These are phyloP conservation scores for Strix uralensis DNA, from an alignment of 2,113 vertebrate species.

Conservation along the genomic window DNA sequence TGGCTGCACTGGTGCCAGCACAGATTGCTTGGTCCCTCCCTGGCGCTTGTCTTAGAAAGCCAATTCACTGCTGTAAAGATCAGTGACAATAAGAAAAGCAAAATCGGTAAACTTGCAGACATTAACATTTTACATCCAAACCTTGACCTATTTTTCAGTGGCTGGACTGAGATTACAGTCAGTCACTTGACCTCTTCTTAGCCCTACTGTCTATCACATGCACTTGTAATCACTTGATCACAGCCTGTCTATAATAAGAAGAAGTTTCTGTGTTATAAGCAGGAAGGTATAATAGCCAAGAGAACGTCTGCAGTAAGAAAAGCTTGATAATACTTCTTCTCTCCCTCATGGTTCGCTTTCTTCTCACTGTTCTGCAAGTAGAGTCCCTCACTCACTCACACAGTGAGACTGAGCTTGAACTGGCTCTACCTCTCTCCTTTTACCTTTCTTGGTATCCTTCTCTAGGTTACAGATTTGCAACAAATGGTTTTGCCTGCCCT, in stretches of 20 bases:
- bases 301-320: not conserved
- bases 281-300: not conserved
- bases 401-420: not conserved
- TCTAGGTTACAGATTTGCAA: not conserved
- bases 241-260: not conserved
- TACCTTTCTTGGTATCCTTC: not conserved
- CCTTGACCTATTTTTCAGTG: not conserved
- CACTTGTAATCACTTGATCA: not conserved
- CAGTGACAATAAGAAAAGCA: not conserved
- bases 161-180: not conserved
- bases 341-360: not conserved
- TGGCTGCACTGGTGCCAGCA: accelerated
- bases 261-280: not conserved
- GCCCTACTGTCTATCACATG: not conserved
- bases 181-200: not conserved
- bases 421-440: not conserved
- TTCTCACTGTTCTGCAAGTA: not conserved
- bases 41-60: not conserved
- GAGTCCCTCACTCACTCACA: not conserved
- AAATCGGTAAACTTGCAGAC: not conserved
- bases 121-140: not conserved
- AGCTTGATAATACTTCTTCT: not conserved
- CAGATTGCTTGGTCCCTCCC: not conserved
- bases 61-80: not conserved
- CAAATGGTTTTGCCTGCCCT: not conserved